These are phyloP conservation scores for Yasuhikotakia modesta DNA, from an alignment of 2,797 vertebrate genomes.

Conservation along the genomic window DNA sequence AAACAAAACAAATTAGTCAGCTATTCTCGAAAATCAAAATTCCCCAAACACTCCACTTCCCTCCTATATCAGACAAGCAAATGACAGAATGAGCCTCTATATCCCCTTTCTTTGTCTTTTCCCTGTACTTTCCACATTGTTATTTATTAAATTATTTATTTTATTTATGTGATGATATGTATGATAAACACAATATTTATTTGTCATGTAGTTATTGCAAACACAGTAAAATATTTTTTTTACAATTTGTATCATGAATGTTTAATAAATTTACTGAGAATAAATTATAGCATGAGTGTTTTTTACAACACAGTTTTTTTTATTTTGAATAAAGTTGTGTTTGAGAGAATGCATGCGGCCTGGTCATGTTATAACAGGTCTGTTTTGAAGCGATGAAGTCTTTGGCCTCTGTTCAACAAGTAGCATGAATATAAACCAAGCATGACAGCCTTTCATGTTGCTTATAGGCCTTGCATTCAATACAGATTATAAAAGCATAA, in stretches of 20 bases:
- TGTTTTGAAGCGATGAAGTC: not conserved
- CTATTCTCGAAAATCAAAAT: constrained; percentile 56
- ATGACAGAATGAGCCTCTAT: constrained; percentile 41
- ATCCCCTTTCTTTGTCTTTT: constrained; percentile 62
- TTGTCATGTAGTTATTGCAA: constrained; percentile 45
- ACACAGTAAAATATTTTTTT: constrained; percentile 5
- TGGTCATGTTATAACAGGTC: not conserved
- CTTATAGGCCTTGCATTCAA: not conserved
- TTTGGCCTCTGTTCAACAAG: not conserved
- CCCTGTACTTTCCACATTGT: constrained; percentile 70
- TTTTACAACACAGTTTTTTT: not conserved
- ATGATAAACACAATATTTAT: constrained; percentile 56
- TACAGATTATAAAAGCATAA: not conserved
- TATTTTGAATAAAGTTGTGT: not conserved
- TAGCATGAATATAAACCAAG: constrained; percentile 3
- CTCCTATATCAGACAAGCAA: constrained; percentile 51
- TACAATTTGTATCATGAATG: not conserved
- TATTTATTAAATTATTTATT: constrained; percentile 61
- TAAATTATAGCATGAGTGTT: not conserved
- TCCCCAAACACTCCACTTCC: constrained; percentile 72
- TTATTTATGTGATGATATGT: constrained; percentile 60
- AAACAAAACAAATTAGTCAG: constrained; percentile 27
- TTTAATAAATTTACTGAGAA: constrained; percentile 21
- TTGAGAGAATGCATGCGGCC: too few relatives aligned
- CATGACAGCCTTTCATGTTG: not conserved